Percentiles rank a stretch among this genome's conserved stretches.
Evolutionary conservation across 2,113 vertebrate species (phyloP).

Genomic region (Scytalopus superciliaris): DNA sequence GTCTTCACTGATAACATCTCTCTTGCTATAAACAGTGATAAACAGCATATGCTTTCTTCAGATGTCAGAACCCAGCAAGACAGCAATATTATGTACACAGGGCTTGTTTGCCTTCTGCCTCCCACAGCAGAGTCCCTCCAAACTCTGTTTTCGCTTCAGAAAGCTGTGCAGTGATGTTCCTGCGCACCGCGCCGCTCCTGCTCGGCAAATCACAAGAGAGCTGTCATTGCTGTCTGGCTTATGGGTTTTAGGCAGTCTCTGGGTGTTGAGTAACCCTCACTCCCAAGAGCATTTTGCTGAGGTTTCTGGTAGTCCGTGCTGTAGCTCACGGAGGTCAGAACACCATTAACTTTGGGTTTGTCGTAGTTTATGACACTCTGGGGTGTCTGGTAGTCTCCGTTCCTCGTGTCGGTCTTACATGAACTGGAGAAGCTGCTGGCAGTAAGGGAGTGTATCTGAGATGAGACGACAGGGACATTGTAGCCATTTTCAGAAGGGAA

Average conservation of each 20-base stretch:
- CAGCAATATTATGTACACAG: constrained; percentile 73
- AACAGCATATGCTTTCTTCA: constrained; percentile 52
- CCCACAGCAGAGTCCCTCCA: constrained; percentile 52
- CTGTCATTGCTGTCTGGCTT: constrained; percentile 68
- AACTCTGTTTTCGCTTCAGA: constrained; percentile 18
- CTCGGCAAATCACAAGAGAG: constrained; percentile 61
- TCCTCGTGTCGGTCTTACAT: not conserved
- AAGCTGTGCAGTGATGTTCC: constrained; percentile 1
- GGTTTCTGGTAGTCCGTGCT: constrained; percentile 70
- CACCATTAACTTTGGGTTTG: constrained; percentile 69
- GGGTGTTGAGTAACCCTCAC: constrained; percentile 76
- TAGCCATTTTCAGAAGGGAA: constrained; percentile 74
- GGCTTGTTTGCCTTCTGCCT: constrained; percentile 54
- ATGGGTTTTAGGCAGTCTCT: constrained; percentile 76
- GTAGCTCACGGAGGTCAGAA: not conserved
- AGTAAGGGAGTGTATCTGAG: constrained; percentile 72
- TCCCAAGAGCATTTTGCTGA: not conserved
- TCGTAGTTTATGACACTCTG: constrained; percentile 77
- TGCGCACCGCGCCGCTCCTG: not conserved
- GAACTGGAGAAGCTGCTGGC: constrained; percentile 41
- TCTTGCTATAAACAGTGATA: constrained; percentile 56
- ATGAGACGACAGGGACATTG: constrained; percentile 68
- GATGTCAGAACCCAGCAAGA: constrained; percentile 61
- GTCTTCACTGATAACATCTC: constrained; percentile 50
- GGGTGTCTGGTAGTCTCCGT: constrained; percentile 74